These are phyloP conservation scores for Muscicapa striata DNA, from an alignment of 2,797 vertebrate species.

Conservation along the genomic window DNA sequence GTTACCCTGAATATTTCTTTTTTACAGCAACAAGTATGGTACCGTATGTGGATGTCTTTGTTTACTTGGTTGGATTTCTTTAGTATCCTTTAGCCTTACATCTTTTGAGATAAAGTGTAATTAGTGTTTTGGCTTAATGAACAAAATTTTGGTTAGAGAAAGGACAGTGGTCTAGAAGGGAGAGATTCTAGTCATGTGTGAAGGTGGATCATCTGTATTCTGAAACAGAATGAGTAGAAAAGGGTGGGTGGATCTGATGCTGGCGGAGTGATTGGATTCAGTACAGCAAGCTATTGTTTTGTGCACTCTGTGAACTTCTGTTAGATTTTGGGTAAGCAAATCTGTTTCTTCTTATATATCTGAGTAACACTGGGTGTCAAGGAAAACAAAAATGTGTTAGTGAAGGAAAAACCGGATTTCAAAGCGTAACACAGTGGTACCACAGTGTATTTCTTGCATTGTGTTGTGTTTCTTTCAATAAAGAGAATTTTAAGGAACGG, in stretches of 20 bases:
- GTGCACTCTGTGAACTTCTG: neutral
- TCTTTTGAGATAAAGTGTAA: neutral
- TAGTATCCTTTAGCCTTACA: neutral
- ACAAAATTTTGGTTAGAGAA: neutral
- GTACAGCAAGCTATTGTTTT: neutral
- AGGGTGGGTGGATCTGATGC: neutral
- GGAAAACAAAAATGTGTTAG: neutral
- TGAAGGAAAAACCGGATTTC: neutral
- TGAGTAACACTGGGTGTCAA: neutral
- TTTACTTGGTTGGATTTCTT: neutral
- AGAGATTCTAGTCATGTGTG: neutral
- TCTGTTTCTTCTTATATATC: neutral
- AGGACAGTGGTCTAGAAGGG: neutral
- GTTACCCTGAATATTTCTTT: neutral
- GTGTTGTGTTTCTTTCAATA: neutral
- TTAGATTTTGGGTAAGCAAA: neutral
- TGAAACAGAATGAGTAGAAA: neutral
- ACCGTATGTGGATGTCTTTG: neutral
- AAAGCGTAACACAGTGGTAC: neutral
- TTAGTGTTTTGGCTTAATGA: neutral
- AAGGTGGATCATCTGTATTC: slow-evolving; percentile 23
- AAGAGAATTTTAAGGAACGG: neutral
- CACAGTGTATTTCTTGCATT: neutral
- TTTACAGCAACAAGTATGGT: neutral
- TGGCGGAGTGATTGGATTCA: neutral